phyloP scores from a whole-genome alignment of 2,113 vertebrate species.

The Aix galericulata region DNA sequence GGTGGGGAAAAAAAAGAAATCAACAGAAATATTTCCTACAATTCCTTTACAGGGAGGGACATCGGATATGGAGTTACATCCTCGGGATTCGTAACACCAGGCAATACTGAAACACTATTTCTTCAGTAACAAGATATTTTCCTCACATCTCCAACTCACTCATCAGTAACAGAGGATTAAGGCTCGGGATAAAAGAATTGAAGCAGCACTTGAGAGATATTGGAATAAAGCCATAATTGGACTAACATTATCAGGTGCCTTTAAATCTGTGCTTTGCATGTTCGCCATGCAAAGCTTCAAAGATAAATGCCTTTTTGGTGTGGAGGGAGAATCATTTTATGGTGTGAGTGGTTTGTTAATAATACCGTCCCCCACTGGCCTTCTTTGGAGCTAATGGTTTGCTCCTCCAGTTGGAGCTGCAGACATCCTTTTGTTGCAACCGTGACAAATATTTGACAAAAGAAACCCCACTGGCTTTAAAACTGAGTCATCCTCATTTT shows the following conservation, averaged over 20 bases:
- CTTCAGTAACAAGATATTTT: neutral
- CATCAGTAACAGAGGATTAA: neutral
- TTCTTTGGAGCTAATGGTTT: neutral
- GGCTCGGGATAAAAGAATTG: neutral
- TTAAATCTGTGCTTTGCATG: neutral
- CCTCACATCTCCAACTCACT: neutral
- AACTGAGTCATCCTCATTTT: neutral
- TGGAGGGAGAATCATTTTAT: neutral
- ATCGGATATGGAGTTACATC: neutral
- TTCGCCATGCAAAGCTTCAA: neutral
- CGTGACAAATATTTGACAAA: neutral
- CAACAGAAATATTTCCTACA: neutral
- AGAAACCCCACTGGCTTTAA: neutral
- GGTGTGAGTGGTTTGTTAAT: neutral
- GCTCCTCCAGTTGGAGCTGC: neutral
- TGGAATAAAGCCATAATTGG: neutral
- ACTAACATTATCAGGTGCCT: neutral
- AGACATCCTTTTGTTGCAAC: neutral
- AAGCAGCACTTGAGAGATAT: neutral
- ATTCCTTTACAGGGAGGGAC: neutral
- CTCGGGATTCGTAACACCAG: rapidly evolving
- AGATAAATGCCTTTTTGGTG: neutral
- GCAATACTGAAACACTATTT: neutral
- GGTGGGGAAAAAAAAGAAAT: neutral
- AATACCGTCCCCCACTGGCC: neutral